phyloP scores from a whole-genome alignment of 2,888 invertebrate species.

The Cyclophora albipunctata region DNA sequence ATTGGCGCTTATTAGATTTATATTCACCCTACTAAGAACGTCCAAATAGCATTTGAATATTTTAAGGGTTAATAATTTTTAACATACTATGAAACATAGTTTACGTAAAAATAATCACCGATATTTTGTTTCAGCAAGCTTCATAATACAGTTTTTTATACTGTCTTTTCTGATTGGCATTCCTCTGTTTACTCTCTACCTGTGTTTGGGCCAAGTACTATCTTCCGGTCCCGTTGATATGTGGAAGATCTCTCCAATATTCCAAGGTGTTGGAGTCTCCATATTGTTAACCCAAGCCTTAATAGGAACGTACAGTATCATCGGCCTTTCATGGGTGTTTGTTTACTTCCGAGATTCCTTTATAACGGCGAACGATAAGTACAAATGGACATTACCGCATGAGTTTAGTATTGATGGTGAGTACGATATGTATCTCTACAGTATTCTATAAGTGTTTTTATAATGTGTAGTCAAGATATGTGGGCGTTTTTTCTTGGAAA shows the following conservation, averaged over 20 bases:
- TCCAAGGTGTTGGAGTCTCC: conserved; percentile 91
- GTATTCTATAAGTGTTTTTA: no score
- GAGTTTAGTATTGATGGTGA: conserved; percentile 80
- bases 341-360: conserved; percentile 92
- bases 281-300: conserved; percentile 85
- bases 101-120: neutral
- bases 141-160: conserved; percentile 90
- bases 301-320: conserved; percentile 89
- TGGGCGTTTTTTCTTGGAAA: no score
- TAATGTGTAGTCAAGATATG: no score
- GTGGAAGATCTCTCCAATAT: conserved; percentile 95
- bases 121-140: conserved; percentile 79
- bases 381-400: conserved; percentile 87
- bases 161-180: conserved; percentile 88
- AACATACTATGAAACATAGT: no score
- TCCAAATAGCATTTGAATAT: no score
- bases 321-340: conserved; percentile 93
- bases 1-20: no score
- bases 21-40: no score
- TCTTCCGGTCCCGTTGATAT: conserved; percentile 91
- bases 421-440: conserved; percentile 14
- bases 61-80: no score
- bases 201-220: conserved; percentile 89
- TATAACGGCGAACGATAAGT: conserved; percentile 84
- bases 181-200: conserved; percentile 88